phyloP scores from a whole-genome alignment of 2,113 vertebrate species.

The Butorides virescens region DNA sequence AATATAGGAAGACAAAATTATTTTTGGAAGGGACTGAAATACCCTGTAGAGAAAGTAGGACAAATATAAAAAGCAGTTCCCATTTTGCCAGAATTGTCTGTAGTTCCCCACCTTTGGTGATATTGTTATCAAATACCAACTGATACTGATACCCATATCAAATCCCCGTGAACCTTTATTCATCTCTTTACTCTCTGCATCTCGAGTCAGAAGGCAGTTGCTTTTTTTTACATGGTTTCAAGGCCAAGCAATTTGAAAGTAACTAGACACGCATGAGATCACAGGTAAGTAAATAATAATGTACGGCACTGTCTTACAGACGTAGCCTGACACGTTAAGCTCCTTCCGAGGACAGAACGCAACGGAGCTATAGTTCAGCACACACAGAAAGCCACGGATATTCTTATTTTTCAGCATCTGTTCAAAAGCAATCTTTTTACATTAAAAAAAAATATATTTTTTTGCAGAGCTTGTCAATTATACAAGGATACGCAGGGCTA shows the following conservation, averaged over 20 bases:
- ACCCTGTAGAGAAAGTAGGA: neutral
- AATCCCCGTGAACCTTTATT: neutral
- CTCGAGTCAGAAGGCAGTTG: neutral
- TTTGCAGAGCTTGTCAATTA: neutral
- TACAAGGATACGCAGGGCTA: neutral
- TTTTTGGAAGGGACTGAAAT: neutral
- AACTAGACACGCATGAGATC: neutral
- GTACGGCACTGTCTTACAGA: neutral
- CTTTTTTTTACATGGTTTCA: neutral
- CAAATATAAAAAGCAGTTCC: neutral
- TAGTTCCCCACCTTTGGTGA: neutral
- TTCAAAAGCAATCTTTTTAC: neutral
- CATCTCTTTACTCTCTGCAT: neutral
- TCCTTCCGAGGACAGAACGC: neutral
- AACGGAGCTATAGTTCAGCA: neutral
- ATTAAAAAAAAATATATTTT: neutral
- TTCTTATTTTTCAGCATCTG: neutral
- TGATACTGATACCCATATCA: neutral
- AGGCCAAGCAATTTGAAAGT: slow-evolving; percentile 9
- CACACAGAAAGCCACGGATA: neutral
- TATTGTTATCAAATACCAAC: neutral
- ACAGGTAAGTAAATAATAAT: slow-evolving; percentile 2
- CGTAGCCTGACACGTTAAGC: neutral
- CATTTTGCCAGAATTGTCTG: neutral
- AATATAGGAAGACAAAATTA: neutral